Evolutionary conservation across 2,113 vertebrate genomes (phyloP), one percentile per base, ranked within the genome.

Genomic region (Bubo bubo): DNA sequence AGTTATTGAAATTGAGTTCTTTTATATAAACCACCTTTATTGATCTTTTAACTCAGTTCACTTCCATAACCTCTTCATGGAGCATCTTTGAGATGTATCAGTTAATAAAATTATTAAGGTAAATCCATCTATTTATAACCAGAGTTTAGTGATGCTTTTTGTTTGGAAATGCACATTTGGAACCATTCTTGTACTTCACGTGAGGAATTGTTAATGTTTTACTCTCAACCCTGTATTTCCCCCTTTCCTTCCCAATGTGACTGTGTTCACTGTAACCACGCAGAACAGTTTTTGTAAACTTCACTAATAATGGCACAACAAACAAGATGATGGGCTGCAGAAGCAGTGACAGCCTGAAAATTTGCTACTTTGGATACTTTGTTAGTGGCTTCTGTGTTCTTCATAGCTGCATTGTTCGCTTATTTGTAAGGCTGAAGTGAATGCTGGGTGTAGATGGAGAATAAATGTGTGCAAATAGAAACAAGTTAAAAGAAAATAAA

Each of bases 391-490:
- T 88, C 53, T 73, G 14, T 6, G 1, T 50, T 84, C 34, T 79
- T 93, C 53, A 12, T 20, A 58, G 27, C 27, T 73, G 28, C 17
- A 14, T 24, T 62, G 45, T 23, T 82, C 32, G 3, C 24, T 59
- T 79, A 6, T 32, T 84, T 63, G 34, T 85, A 79, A 95, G 55
- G 47, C 47, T 83, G n/a, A 68, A 72, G 15, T 16, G 50, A 86
- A n/a, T 0, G 2, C 26, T 5, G 2, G 9, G 10, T 45, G 5
- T 68, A 43, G 76, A 12, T 0, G 1, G 37, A 62, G n/a, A 66
- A n/a, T 66, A 87, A 72, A 50, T 47, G 17, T 55, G 22, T 62
- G 59, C 45, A 73, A 90, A 35, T n/a, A 91, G 59, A 92, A 90
- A 35, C 23, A 43, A 74, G 8, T 28, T 74, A 63, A 84, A 74